Conservation (phyloP, 2,113 vertebrate species). For the Uria lomvia region DNA sequence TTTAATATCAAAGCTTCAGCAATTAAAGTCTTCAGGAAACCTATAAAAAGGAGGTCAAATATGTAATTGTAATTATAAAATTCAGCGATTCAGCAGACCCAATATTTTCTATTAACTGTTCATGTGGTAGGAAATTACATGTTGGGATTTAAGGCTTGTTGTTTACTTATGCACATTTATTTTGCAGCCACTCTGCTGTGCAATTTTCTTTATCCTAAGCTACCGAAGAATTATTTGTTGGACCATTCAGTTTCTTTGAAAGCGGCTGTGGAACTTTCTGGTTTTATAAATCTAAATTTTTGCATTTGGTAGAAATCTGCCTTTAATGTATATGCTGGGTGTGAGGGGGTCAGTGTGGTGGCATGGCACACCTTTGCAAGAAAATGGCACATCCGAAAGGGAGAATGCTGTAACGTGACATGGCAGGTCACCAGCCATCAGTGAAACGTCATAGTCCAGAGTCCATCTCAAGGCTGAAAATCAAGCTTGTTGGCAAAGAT, state of each 20-base stretch:
- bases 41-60: constrained; percentile 11
- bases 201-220: neutral
- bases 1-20: constrained; percentile 6
- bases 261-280: neutral
- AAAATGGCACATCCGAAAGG: neutral
- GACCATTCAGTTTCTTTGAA: neutral
- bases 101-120: constrained; percentile 16
- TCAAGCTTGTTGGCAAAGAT: neutral
- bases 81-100: neutral
- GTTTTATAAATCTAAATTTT: neutral
- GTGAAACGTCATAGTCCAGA: neutral
- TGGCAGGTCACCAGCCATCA: neutral
- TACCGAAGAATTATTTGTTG: neutral
- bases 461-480: neutral
- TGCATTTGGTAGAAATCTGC: neutral
- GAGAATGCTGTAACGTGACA: neutral
- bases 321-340: neutral
- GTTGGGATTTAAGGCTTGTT: neutral
- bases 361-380: neutral
- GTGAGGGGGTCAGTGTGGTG: neutral
- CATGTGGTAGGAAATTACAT: neutral
- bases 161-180: neutral
- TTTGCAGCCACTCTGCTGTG: neutral
- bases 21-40: constrained; percentile 32
- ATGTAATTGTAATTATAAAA: constrained; percentile 17